Evolutionary conservation across 2,113 vertebrate species (phyloP).

Genomic region (Empidonax traillii): DNA sequence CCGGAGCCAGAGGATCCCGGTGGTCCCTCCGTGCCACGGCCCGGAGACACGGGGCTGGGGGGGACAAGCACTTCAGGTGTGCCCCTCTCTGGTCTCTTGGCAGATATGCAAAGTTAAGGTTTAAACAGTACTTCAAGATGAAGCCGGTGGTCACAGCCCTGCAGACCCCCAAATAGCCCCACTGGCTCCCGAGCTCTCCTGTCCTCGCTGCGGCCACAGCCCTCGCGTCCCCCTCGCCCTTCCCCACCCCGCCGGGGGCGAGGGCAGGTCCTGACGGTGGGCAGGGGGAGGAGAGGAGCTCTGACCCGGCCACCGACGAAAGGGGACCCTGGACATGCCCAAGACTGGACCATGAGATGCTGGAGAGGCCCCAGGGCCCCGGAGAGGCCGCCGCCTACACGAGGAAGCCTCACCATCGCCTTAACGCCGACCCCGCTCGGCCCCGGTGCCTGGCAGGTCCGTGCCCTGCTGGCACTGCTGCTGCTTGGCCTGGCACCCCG

Average conservation of each 20-base stretch:
- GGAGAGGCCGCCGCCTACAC: neutral
- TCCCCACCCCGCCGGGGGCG: neutral
- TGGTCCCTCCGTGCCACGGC: rapidly evolving
- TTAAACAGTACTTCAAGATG: slow-evolving; percentile 95
- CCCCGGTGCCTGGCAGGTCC: neutral
- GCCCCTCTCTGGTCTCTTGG: neutral
- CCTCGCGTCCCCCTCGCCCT: neutral
- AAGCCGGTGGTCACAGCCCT: slow-evolving; percentile 88
- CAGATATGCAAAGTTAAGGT: slow-evolving; percentile 93
- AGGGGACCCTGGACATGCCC: neutral
- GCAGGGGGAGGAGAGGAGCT: neutral
- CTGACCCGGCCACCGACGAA: neutral
- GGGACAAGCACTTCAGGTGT: rapidly evolving
- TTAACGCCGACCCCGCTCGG: neutral
- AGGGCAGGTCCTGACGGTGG: neutral
- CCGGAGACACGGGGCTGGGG: neutral
- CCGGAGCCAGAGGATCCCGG: neutral
- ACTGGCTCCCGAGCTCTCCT: neutral
- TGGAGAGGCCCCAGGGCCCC: slow-evolving; percentile 11
- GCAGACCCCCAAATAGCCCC: slow-evolving; percentile 83
- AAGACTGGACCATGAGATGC: neutral
- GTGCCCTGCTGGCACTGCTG: neutral
- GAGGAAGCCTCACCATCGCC: neutral
- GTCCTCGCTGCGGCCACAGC: neutral
- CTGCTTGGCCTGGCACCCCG: neutral